Conservation (phyloP, 2,797 vertebrate species). For the Poeciliopsis paucimaculata region DNA sequence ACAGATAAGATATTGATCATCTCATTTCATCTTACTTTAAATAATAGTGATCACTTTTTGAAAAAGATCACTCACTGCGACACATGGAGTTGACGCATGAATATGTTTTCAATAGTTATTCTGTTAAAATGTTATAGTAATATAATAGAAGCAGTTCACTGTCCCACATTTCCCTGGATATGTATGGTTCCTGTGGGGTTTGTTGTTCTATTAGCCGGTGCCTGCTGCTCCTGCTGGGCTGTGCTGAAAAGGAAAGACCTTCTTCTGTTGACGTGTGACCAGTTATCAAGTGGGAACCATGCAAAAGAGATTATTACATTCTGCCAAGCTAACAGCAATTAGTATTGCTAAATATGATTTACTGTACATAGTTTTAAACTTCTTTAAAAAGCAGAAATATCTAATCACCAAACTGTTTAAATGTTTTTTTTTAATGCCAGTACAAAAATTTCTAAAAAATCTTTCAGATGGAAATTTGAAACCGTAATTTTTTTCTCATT, state of each 20-base stretch:
- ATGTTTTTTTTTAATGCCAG: neutral
- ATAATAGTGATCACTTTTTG: constrained; percentile 58
- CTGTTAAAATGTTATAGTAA: neutral
- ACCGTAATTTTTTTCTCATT: neutral
- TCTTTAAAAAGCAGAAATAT: neutral
- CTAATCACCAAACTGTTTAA: neutral
- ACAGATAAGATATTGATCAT: constrained; percentile 37
- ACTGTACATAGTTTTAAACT: neutral
- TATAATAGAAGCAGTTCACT: neutral
- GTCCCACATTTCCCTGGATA: constrained; percentile 59
- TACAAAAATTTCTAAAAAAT: neutral
- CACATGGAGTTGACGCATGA: constrained; percentile 24
- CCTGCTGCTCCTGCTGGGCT: constrained; percentile 32
- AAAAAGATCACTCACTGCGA: constrained; percentile 48
- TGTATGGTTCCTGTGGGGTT: constrained; percentile 44
- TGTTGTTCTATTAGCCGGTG: constrained; percentile 20
- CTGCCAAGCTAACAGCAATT: constrained; percentile 47
- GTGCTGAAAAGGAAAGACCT: constrained; percentile 33
- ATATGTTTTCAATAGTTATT: constrained; percentile 3
- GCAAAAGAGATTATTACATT: constrained; percentile 58
- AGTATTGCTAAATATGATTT: neutral
- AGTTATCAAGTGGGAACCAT: constrained; percentile 62
- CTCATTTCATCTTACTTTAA: constrained; percentile 68
- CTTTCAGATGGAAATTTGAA: neutral
- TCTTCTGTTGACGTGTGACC: constrained; percentile 14